A percentile compares a stretch with the other conserved stretches of the same genome.
Conservation (phyloP, 2,888 invertebrate genomes). For the Augochlorella aurata region DNA sequence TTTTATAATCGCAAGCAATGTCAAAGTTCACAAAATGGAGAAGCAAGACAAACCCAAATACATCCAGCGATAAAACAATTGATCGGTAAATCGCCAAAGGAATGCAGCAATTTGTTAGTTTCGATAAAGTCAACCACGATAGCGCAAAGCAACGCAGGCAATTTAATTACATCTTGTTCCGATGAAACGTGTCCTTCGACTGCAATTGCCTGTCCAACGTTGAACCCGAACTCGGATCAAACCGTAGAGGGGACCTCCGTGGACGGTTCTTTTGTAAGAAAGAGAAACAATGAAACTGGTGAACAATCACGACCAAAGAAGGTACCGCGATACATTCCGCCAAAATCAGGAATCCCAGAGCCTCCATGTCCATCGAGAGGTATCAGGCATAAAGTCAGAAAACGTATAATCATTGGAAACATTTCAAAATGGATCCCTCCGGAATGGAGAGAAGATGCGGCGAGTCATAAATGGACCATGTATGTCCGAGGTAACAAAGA, state of each 20-base stretch:
- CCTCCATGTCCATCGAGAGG: conserved; percentile 75
- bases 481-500: conserved; percentile 90
- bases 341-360: conserved; percentile 72
- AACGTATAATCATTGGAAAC: conserved; percentile 85
- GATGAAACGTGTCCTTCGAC: not conserved
- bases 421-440: conserved; percentile 92
- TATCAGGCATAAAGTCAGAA: conserved; percentile 75
- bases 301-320: conserved; percentile 70
- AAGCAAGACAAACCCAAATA: conserved; percentile 83
- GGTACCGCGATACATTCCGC: conserved; percentile 79
- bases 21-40: conserved; percentile 78
- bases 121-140: conserved; percentile 14
- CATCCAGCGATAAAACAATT: conserved; percentile 91
- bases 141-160: not conserved
- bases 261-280: not conserved
- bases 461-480: conserved; percentile 95
- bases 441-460: conserved; percentile 86
- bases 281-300: conserved; percentile 36
- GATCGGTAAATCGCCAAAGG: conserved; percentile 84
- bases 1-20: conserved; percentile 85
- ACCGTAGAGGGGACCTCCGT: not conserved
- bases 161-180: not conserved
- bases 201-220: not conserved
- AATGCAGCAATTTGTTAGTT: conserved; percentile 33
- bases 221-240: conserved; percentile 11